Evolutionary conservation across 1,140 invertebrate species (phyloP).

Genomic region (Drosophila arizonae): DNA sequence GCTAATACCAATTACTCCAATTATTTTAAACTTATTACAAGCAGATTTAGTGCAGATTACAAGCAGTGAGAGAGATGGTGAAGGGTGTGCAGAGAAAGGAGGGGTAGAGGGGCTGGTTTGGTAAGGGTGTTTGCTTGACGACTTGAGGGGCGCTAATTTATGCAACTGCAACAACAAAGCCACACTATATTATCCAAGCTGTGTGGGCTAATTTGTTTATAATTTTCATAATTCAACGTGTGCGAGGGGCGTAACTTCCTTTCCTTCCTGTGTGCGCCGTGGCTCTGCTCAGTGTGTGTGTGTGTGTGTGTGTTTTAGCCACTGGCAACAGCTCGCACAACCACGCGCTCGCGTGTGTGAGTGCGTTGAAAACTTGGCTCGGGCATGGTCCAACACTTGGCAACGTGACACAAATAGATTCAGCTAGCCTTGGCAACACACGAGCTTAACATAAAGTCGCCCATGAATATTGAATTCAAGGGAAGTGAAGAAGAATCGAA

Average conservation of each 20-base stretch:
- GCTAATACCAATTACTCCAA: slow-evolving; percentile 69
- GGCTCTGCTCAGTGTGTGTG: no score
- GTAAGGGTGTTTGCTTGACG: slow-evolving; percentile 24
- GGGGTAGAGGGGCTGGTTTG: not conserved
- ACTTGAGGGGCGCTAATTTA: slow-evolving; percentile 65
- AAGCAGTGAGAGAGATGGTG: slow-evolving; percentile 15
- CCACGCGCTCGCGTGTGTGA: slow-evolving; percentile 25
- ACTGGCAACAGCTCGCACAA: slow-evolving; percentile 25
- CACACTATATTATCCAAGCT: slow-evolving; percentile 65
- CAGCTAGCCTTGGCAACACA: slow-evolving; percentile 14
- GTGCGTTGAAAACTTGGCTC: slow-evolving; percentile 41
- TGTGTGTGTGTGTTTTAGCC: slow-evolving; percentile 3
- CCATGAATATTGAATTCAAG: not conserved
- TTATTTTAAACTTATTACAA: slow-evolving; percentile 81
- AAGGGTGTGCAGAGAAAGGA: not conserved
- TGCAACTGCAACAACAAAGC: slow-evolving; percentile 64
- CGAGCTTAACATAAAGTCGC: not conserved
- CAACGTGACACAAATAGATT: slow-evolving; percentile 42
- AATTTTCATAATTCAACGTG: slow-evolving; percentile 77
- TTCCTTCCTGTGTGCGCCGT: slow-evolving; percentile 27
- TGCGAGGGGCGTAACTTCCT: slow-evolving; percentile 64
- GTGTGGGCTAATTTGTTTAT: slow-evolving; percentile 75
- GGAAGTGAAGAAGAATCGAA: not conserved
- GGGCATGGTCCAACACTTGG: slow-evolving; percentile 52
- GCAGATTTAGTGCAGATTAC: slow-evolving; percentile 76